Evolutionary conservation across 1,140 invertebrate species (phyloP).

Genomic region (Lepidurus couesii): DNA sequence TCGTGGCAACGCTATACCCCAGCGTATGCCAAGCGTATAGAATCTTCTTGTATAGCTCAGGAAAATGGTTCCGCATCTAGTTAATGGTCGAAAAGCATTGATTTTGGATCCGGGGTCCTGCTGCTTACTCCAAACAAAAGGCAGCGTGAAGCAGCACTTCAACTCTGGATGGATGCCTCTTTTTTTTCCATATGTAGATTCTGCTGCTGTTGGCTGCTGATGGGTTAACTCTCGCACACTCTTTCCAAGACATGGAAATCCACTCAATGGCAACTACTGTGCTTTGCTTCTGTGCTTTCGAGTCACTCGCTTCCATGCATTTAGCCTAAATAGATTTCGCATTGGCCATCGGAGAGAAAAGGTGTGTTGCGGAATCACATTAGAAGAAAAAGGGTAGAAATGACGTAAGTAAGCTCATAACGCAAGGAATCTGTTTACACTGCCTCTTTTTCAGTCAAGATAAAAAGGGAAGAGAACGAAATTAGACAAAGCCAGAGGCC

Average conservation of each 20-base stretch:
- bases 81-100: not conserved
- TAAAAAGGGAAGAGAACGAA: no score
- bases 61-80: no score
- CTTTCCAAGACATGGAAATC: constrained; percentile 11
- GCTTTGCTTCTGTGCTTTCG: not conserved
- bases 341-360: not conserved
- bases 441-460: no score
- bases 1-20: no score
- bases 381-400: not conserved
- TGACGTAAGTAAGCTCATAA: not conserved
- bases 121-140: not conserved
- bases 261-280: not conserved
- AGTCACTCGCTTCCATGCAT: not conserved
- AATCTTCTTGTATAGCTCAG: no score
- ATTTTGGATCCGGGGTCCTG: not conserved
- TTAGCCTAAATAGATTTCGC: constrained; percentile 6
- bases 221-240: constrained; percentile 12
- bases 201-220: not conserved
- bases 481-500: no score
- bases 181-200: not conserved
- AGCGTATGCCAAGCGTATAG: no score
- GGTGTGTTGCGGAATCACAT: not conserved
- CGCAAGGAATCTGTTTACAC: no score
- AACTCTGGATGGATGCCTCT: not conserved
- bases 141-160: not conserved